Base-by-base conservation (phyloP, 2,797 vertebrate species). In the Hozukius guyotensis region DNA sequence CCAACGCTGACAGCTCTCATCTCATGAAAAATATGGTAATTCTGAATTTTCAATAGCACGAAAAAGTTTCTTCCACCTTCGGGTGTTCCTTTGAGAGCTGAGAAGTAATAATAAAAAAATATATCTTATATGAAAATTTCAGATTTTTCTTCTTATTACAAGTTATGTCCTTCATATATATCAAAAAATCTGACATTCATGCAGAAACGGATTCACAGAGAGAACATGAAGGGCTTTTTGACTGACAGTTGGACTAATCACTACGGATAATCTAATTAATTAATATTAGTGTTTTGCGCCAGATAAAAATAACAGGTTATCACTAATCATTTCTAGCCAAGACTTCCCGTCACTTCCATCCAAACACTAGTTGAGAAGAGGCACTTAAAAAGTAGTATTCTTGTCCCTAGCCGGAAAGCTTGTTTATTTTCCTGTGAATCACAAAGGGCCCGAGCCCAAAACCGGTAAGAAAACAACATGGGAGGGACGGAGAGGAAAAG, bases 401-500 rank as follows among this genome's bases (percentile, higher is more conserved):
- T 69, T 27, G 66, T 87, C 82, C 75, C 42, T 38, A 3, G 66
- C 69, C 46, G 20, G 80, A 87, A 80, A 73, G 73, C 75, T 69
- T 92, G 88, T 94, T 95, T 93, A 81, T 92, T 93, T 94, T 93
- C 81, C 90, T 90, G 83, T 79, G 82, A 82, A 86, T 93, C 77
- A 90, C 94, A 92, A 92, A 93, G 87, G 65, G 66, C 84, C 75
- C 66, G 88, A 88, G 79, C 80, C 89, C 85, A 69, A 89, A 92
- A 92, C 91, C 89, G 85, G 89, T 92, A 93, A 86, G 85, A 94
- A 93, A 94, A 94, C 92, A 94, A 89, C 89, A 91, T 74, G 87
- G 84, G 90, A 91, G 84, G 84, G 83, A 73, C 81, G 0, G 62
- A 78, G 89, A 90, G 91, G 90, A 90, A 91, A 90, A 92, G 82